Evolutionary conservation across 2,888 invertebrate genomes (phyloP), one percentile per base, ranked within the genome.

Genomic region (Trichogramma evanescens): DNA sequence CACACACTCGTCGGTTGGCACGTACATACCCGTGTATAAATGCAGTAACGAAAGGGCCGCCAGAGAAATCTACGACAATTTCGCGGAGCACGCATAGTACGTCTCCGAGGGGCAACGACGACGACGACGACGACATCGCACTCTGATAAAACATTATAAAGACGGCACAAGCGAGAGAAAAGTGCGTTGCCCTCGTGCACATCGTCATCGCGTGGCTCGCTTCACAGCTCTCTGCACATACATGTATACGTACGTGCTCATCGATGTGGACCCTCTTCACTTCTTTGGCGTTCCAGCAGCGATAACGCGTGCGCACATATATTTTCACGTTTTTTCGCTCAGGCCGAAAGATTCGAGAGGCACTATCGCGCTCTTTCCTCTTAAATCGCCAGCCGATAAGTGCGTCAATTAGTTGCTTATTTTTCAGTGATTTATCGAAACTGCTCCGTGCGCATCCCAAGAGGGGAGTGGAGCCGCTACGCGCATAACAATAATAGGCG

Each of bases 121-220:
- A 26, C 26, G 26, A 13, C 13, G 13, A 26, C 26, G 26, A 26
- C 26, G 26, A 26, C 26, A 26, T 26, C 26, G 26, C 26, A 26
- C 26, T 26, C 3, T 26, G 26, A 26, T 26, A 26, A 26, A 26
- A 26, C 26, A 26, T 26, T 26, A 45, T 38, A 5, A n/a, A 46
- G 46, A 39, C 46, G 43, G 4, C 48, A 45, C 58, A 50, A 43
- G 58, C 48, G 55, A 49, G 52, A 57, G 51, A 54, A 59, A 45
- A 66, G 72, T 70, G 63, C 74, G 69, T 71, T 74, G 71, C 71
- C 69, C 71, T 63, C 69, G 67, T 70, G 68, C 72, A 26, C 26
- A 26, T 26, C 26, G 26, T 26, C 26, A 26, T 26, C 26, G 26
- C 71, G 70, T 71, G 66, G 68, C 67, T 66, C 67, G 66, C 69